A percentile compares a stretch with the other conserved stretches of the same genome.
Evolutionary conservation across 1,140 invertebrate genomes (phyloP).

Genomic region (Bombus waltoni): DNA sequence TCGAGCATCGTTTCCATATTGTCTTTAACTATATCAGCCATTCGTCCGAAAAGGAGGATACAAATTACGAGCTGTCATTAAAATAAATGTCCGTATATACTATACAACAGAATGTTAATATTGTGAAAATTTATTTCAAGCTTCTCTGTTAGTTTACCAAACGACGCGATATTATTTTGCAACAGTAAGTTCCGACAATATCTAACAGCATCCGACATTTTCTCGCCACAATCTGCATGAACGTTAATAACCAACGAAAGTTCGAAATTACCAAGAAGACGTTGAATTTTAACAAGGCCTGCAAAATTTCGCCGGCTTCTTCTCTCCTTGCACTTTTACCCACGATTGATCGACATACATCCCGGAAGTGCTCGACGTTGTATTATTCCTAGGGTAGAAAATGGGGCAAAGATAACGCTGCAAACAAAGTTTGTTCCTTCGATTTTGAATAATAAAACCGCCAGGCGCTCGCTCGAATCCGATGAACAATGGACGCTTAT

Average conservation of each 20-base stretch:
- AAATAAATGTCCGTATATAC: too few species aligned
- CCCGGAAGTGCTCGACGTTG: not conserved
- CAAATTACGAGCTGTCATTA: not conserved
- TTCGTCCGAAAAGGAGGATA: too few species aligned
- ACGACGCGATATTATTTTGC: not conserved
- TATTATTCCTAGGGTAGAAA: constrained; percentile 11
- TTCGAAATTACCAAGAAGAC: not conserved
- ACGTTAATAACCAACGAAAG: not conserved
- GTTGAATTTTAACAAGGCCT: not conserved
- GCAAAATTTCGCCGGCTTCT: not conserved
- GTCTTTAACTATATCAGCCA: too few species aligned
- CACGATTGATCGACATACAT: not conserved
- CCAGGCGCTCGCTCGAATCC: not conserved
- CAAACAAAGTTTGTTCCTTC: constrained; percentile 31
- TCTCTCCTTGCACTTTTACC: not conserved
- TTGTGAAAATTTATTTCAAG: too few species aligned
- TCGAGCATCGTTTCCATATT: not conserved
- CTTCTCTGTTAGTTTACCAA: not conserved
- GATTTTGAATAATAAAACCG: constrained; percentile 47
- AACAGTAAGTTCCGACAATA: not conserved
- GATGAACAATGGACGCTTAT: constrained; percentile 36
- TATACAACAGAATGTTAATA: too few species aligned
- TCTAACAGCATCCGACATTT: not conserved
- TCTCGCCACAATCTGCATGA: not conserved
- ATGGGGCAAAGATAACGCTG: not conserved